A percentile compares a stretch with the other conserved stretches of the same genome.
Evolutionary conservation across 2,888 invertebrate genomes (phyloP).

Genomic region (Ceraclea dissimilis): DNA sequence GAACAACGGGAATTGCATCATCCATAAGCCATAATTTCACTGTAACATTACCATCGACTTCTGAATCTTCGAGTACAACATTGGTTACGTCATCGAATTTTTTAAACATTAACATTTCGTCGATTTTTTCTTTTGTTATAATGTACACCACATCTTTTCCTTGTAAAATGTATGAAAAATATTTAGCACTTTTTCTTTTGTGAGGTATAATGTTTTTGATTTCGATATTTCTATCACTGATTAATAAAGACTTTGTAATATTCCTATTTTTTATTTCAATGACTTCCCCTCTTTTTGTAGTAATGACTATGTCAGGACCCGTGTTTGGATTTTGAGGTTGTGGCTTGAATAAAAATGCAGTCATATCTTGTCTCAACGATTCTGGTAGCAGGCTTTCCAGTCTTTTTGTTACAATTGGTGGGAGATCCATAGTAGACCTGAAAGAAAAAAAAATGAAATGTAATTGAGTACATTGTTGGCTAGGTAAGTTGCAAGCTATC

Average conservation of each 20-base stretch:
- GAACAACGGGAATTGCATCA: conserved; percentile 16
- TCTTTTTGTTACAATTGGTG: neutral
- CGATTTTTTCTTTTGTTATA: conserved; percentile 4
- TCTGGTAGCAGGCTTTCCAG: conserved; percentile 6
- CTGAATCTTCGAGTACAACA: conserved; percentile 13
- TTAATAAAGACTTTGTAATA: conserved; percentile 4
- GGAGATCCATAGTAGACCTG: conserved; percentile 9
- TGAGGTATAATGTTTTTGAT: conserved; percentile 10
- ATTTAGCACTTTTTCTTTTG: neutral
- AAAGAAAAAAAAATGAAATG: conserved; percentile 4
- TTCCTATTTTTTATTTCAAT: conserved; percentile 18
- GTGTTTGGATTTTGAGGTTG: neutral
- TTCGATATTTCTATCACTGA: neutral
- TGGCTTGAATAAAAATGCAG: conserved; percentile 8
- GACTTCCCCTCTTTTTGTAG: conserved; percentile 17
- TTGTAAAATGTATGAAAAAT: conserved; percentile 2
- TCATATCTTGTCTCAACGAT: conserved; percentile 5
- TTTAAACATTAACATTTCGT: conserved; percentile 6
- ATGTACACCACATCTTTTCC: neutral
- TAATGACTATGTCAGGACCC: conserved; percentile 13
- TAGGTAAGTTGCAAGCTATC: too few relatives aligned
- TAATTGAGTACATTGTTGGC: too few relatives aligned
- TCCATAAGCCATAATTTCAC: conserved; percentile 19
- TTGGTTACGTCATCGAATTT: conserved; percentile 16
- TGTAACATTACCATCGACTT: conserved; percentile 8